Conservation (phyloP, 2,113 vertebrate genomes). For the Brachyhypopomus occidentalis region DNA sequence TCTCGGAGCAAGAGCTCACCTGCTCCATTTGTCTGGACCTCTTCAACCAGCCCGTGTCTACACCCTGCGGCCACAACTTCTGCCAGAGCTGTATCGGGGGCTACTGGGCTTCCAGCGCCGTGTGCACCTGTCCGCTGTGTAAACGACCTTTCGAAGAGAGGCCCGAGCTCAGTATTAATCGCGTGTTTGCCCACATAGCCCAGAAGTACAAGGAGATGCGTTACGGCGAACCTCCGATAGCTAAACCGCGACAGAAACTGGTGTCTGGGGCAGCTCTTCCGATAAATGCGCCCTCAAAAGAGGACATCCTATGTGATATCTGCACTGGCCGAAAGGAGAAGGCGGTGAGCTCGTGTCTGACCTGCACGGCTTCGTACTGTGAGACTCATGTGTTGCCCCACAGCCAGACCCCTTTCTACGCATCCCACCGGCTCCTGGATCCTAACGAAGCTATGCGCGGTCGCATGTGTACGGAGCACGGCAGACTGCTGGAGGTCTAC, state of each 20-base stretch:
- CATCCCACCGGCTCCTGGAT: constrained; percentile 70
- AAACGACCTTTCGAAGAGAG: constrained; percentile 65
- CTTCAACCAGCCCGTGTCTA: constrained; percentile 72
- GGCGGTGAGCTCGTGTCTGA: constrained; percentile 74
- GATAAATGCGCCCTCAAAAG: neutral
- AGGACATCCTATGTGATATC: constrained; percentile 69
- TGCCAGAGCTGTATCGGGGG: constrained; percentile 67
- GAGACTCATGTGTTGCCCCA: constrained; percentile 68
- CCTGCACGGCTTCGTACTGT: constrained; percentile 78
- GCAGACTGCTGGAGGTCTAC: constrained; percentile 75
- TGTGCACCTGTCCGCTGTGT: constrained; percentile 73
- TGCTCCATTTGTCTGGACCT: constrained; percentile 79
- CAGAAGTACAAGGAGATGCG: constrained; percentile 67
- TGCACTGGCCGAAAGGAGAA: constrained; percentile 69
- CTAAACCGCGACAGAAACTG: neutral
- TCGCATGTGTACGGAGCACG: constrained; percentile 68
- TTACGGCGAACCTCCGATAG: constrained; percentile 45
- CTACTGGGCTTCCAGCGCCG: constrained; percentile 63
- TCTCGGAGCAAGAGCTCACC: constrained; percentile 74
- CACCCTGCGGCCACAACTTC: constrained; percentile 80
- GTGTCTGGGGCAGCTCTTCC: rapidly evolving
- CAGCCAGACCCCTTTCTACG: constrained; percentile 60
- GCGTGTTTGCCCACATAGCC: constrained; percentile 71
- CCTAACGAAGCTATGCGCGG: constrained; percentile 70
- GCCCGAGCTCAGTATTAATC: constrained; percentile 74